A percentile compares a stretch with the other conserved stretches of the same genome.
Conservation (phyloP, 2,113 vertebrate genomes). For the Semnornis frantzii region DNA sequence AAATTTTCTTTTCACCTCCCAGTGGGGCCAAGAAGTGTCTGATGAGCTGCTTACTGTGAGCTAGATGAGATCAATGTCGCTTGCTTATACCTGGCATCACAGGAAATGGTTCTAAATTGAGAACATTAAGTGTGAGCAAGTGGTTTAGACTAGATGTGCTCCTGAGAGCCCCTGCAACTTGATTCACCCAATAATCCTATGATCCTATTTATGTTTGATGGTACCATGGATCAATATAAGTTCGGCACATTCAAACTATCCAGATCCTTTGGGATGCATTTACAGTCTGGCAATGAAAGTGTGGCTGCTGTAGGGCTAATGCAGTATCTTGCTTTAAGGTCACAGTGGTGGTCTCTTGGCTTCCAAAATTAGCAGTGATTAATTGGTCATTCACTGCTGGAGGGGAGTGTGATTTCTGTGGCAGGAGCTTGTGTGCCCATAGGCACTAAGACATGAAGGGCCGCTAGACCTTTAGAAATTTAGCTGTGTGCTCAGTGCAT, state of each 20-base stretch:
- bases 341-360: background rate
- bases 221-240: background rate
- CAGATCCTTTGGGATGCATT: background rate
- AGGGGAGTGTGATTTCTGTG: background rate
- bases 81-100: background rate
- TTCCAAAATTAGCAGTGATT: background rate
- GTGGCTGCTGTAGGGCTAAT: background rate
- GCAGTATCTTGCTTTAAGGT: background rate
- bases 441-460: background rate
- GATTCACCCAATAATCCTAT: background rate
- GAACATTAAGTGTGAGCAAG: background rate
- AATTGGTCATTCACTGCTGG: background rate
- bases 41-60: background rate
- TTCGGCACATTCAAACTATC: background rate
- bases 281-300: background rate
- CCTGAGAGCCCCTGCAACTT: fast-evolving
- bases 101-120: background rate
- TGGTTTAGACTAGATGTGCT: background rate
- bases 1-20: background rate
- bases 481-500: background rate
- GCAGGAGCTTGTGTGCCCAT: background rate
- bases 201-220: background rate
- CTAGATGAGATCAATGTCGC: background rate
- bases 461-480: background rate
- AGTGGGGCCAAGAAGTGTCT: background rate